These are phyloP conservation scores for Protonemura montana DNA, from an alignment of 2,888 invertebrate species.

Conservation along the genomic window DNA sequence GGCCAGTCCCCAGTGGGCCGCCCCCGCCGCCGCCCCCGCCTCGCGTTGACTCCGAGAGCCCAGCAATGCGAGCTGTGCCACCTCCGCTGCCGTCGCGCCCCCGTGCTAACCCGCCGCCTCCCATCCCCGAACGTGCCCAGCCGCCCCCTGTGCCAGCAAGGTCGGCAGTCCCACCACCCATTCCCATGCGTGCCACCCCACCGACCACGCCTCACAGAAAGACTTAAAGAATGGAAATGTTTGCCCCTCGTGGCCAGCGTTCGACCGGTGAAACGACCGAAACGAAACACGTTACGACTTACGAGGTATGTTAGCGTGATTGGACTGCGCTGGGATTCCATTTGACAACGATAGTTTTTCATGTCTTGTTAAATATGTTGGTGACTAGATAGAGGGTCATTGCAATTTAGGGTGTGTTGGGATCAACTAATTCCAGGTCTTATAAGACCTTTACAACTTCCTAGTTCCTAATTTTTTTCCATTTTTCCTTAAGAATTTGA, in stretches of 20 bases:
- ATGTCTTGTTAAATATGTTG: not conserved
- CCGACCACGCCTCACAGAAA: conserved; percentile 41
- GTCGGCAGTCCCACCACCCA: conserved; percentile 61
- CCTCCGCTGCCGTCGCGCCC: conserved; percentile 56
- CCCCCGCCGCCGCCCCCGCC: conserved; percentile 56
- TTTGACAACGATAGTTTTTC: not conserved
- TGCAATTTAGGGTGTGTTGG: conserved; percentile 7
- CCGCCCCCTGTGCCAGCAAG: conserved; percentile 58
- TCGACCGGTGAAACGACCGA: too few relatives aligned
- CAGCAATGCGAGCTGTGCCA: conserved; percentile 47
- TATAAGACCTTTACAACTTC: not conserved
- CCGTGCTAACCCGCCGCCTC: conserved; percentile 59
- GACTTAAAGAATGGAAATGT: not conserved
- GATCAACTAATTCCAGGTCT: conserved; percentile 7
- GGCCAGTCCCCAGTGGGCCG: conserved; percentile 57
- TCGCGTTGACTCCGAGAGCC: conserved; percentile 47
- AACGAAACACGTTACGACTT: too few relatives aligned
- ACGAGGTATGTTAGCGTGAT: too few relatives aligned
- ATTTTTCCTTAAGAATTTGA: not conserved
- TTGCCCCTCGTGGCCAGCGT: too few relatives aligned
- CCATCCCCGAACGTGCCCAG: conserved; percentile 55
- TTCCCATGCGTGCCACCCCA: conserved; percentile 64
- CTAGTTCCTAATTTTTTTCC: not conserved
- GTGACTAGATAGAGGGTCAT: not conserved
- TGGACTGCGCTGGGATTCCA: not conserved